Base-by-base conservation (phyloP, 1,140 invertebrate species). In the Brachionus koreanus region DNA sequence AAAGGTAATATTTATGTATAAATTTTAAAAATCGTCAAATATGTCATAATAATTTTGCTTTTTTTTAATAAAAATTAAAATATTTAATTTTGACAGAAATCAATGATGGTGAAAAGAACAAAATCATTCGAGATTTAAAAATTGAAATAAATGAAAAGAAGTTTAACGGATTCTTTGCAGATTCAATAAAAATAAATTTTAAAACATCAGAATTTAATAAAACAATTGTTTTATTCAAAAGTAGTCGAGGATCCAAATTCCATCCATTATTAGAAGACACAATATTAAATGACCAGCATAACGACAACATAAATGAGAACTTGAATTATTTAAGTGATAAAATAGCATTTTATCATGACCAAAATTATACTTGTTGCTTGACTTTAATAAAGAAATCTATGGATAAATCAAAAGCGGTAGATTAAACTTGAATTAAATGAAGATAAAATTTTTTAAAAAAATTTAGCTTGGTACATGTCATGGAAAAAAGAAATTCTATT, bases 391-490 rank as follows among this genome's bases (percentile, higher is more conserved):
- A 33, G 29, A 23, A 23, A 13, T 35, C 25, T 3, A 35, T 4
- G 4, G n/a, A 65, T n/a, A 33, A 33, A 7, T 65, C 29, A 13
- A 65, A 65, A 65, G 33, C 63, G 16, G 63, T 65, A 65, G 29
- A 23, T 57, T 57, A 19, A 19, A 7, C 19, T 57, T 57, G 3
- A 3, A 1, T 65, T 65, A 33, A 65, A 33, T 37, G 5, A 12
- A 29, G 2, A n/a, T 13, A 65, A 3, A 2, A 13, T 6, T 12
- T 33, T 33, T 29, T n/a, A 35, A 19, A 5, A 5, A 57, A 35
- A 5, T 65, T 65, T 72, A 74, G 69, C 39, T 74, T 7, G 69
- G 69, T 23, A 46, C 69, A 19, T 74, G 69, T 29, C 13, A 74
- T 74, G 10, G 16, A 7, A 13, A 6, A 4, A 13, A n/a, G 0